phyloP scores from a whole-genome alignment of 2,113 vertebrate genomes.

The Myanophis thanlyinensis region DNA sequence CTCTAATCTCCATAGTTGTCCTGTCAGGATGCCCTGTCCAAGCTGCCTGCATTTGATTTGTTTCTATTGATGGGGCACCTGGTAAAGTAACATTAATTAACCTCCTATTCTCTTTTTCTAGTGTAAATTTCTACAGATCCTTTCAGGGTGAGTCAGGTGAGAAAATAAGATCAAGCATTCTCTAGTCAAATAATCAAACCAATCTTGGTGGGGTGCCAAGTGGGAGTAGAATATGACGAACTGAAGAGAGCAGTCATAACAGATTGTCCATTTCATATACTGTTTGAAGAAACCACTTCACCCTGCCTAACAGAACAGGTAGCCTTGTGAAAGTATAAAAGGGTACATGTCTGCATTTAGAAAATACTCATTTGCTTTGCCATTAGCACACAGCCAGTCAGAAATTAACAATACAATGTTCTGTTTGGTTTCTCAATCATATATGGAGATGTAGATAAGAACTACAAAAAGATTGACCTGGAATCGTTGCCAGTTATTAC shows the following conservation, averaged over 20 bases:
- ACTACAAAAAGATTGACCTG: neutral
- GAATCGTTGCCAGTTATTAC: neutral
- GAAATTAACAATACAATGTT: neutral
- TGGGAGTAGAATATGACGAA: neutral
- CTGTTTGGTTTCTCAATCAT: neutral
- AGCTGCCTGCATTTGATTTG: neutral
- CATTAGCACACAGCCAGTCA: neutral
- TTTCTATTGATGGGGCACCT: neutral
- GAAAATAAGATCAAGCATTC: neutral
- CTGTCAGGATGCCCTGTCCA: neutral
- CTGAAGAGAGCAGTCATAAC: neutral
- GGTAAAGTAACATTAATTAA: neutral
- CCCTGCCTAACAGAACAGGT: neutral
- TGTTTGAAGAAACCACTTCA: neutral
- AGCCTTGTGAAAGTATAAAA: neutral
- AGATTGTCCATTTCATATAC: neutral
- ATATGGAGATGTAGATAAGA: neutral
- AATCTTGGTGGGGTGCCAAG: neutral
- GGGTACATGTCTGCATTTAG: neutral
- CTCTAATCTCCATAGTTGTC: neutral
- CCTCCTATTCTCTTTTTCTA: neutral
- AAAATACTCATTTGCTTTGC: neutral
- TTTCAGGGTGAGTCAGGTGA: neutral
- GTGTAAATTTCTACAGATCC: neutral
- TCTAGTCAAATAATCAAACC: neutral